phyloP scores from a whole-genome alignment of 2,113 vertebrate genomes.

The Naja naja region DNA sequence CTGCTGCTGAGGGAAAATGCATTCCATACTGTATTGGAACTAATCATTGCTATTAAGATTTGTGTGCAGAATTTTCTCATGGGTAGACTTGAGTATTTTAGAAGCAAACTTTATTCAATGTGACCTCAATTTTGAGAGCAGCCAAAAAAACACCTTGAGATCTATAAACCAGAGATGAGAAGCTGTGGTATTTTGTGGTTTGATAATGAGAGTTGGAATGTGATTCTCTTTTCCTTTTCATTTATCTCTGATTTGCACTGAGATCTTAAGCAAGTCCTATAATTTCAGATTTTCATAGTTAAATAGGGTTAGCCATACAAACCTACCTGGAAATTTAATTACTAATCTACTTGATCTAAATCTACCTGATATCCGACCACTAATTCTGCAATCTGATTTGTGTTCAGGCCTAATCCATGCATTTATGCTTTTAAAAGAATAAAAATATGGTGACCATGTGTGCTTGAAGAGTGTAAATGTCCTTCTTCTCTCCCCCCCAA shows the following conservation, averaged over 20 bases:
- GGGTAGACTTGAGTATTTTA: background rate
- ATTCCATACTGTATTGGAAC: constrained; percentile 44
- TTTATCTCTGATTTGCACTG: constrained; percentile 1
- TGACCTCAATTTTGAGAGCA: constrained; percentile 12
- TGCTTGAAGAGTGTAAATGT: constrained; percentile 11
- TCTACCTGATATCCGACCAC: background rate
- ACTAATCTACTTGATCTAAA: background rate
- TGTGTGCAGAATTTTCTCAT: constrained; percentile 38
- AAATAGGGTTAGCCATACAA: background rate
- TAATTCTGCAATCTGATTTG: constrained; percentile 2
- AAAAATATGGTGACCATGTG: constrained; percentile 34
- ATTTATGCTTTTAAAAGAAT: background rate
- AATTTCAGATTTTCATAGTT: background rate
- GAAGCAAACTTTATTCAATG: background rate
- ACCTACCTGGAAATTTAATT: background rate
- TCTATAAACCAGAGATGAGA: constrained; percentile 15
- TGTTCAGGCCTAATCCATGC: constrained; percentile 19
- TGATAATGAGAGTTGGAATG: background rate
- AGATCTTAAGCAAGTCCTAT: background rate
- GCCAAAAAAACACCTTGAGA: background rate
- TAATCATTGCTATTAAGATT: constrained; percentile 23
- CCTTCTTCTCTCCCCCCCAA: background rate
- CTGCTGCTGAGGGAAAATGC: constrained; percentile 46
- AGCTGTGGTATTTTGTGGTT: constrained; percentile 2
- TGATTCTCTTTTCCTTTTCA: constrained; percentile 1